Conservation (phyloP, 2,797 vertebrate genomes). For the Microhierax caerulescens region DNA sequence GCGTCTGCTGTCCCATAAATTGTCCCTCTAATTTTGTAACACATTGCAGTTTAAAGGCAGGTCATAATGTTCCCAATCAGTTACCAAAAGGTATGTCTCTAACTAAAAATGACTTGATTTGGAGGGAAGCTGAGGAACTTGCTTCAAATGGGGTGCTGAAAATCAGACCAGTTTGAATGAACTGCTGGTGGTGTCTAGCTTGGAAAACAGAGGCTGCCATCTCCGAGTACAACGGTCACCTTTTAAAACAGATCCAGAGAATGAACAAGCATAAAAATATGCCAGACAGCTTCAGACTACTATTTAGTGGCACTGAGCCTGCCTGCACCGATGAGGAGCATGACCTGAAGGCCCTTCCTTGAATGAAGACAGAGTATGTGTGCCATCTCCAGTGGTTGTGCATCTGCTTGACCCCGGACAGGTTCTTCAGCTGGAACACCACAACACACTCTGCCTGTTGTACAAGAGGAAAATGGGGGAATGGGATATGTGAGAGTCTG, state of each 20-base stretch:
- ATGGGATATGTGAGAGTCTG: not conserved
- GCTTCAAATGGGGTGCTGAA: not conserved
- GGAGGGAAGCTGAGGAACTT: not conserved
- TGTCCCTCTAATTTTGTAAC: constrained; percentile 20
- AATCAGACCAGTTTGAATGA: constrained; percentile 29
- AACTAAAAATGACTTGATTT: constrained; percentile 33
- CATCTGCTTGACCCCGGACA: not conserved
- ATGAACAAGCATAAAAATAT: not conserved
- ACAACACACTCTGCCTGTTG: not conserved
- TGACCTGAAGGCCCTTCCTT: not conserved
- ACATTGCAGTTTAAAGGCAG: constrained; percentile 30
- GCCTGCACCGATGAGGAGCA: fast-evolving
- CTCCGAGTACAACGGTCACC: not conserved
- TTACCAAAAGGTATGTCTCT: constrained; percentile 27
- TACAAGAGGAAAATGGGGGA: not conserved
- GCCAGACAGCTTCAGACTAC: not conserved
- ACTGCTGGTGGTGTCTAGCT: not conserved
- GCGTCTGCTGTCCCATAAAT: constrained; percentile 39
- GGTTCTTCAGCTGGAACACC: not conserved
- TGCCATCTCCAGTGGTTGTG: not conserved
- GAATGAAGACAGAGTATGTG: not conserved
- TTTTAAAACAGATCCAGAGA: not conserved
- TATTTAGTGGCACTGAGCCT: not conserved
- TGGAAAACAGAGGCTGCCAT: not conserved
- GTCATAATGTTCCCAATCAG: constrained; percentile 13